Evolutionary conservation across 35 echinoderm and acorn worm species (phyloP).

Genomic region (Ophiothrix spiculata): DNA sequence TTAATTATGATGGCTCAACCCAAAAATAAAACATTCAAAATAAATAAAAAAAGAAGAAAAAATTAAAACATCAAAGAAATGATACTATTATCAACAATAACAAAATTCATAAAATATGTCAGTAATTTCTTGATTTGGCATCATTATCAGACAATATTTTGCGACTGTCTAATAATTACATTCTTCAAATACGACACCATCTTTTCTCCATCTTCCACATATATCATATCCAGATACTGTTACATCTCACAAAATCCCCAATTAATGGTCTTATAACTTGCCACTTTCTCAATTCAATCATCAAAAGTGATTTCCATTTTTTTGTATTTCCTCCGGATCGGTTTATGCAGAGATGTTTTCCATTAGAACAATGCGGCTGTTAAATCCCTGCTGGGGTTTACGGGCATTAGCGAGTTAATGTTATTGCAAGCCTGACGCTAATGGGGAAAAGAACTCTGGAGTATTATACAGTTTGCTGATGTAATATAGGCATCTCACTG

Average conservation of each 20-base stretch:
- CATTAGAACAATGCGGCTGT: slow-evolving; percentile 1
- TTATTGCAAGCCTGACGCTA: background rate
- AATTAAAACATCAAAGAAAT: too few relatives aligned
- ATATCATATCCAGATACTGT: background rate
- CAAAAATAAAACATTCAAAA: too few relatives aligned
- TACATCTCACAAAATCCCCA: background rate
- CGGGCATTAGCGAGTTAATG: background rate
- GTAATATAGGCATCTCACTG: background rate
- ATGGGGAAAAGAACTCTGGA: background rate
- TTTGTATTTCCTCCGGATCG: background rate
- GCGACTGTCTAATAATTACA: background rate
- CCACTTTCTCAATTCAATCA: slow-evolving; percentile 7
- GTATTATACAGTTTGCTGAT: background rate
- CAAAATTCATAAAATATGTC: too few relatives aligned
- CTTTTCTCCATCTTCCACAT: background rate
- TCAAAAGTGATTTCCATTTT: slow-evolving; percentile 2
- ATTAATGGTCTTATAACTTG: background rate
- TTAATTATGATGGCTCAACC: too few relatives aligned
- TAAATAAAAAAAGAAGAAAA: too few relatives aligned
- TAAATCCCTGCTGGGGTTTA: background rate
- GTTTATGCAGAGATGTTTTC: background rate
- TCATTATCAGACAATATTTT: too few relatives aligned
- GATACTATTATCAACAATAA: too few relatives aligned
- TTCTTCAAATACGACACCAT: background rate
- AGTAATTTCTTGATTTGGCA: too few relatives aligned